Evolutionary conservation across 2,113 vertebrate genomes (phyloP).

Genomic region (Dicentrarchus labrax): DNA sequence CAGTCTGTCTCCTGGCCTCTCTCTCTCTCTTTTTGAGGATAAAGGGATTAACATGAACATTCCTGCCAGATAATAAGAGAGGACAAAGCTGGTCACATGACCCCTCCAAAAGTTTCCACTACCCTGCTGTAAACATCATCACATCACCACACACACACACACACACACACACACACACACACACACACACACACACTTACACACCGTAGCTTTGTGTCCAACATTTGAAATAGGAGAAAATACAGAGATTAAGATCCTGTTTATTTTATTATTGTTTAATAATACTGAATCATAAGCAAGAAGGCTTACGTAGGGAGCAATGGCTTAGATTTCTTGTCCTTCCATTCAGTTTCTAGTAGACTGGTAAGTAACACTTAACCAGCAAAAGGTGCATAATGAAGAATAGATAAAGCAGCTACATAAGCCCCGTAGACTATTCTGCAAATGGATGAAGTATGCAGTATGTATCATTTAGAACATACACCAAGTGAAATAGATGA

Average conservation of each 20-base stretch:
- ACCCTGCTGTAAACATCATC: conserved; percentile 66
- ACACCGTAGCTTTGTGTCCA: background rate
- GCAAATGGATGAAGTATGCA: background rate
- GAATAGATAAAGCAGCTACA: background rate
- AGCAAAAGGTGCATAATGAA: conserved; percentile 1
- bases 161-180: conserved; percentile 5
- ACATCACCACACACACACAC: conserved; percentile 27
- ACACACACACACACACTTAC: conserved; percentile 6
- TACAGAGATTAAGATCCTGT: background rate
- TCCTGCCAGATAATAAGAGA: conserved; percentile 78
- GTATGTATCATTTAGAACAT: background rate
- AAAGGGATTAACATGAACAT: conserved; percentile 79
- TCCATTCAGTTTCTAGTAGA: background rate
- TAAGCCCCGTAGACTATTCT: background rate
- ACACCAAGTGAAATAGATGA: conserved; percentile 7
- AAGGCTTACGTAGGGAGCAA: background rate
- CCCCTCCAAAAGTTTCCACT: conserved; percentile 76
- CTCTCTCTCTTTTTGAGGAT: conserved; percentile 69
- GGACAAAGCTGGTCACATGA: conserved; percentile 79
- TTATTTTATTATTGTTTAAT: background rate
- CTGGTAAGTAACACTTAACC: background rate
- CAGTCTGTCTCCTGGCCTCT: conserved; percentile 23
- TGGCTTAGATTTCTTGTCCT: background rate
- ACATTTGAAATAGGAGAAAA: background rate
- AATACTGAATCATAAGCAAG: too few species aligned